Base-by-base conservation (phyloP, 2,113 vertebrate species). In the Ctenodactylus gundi region DNA sequence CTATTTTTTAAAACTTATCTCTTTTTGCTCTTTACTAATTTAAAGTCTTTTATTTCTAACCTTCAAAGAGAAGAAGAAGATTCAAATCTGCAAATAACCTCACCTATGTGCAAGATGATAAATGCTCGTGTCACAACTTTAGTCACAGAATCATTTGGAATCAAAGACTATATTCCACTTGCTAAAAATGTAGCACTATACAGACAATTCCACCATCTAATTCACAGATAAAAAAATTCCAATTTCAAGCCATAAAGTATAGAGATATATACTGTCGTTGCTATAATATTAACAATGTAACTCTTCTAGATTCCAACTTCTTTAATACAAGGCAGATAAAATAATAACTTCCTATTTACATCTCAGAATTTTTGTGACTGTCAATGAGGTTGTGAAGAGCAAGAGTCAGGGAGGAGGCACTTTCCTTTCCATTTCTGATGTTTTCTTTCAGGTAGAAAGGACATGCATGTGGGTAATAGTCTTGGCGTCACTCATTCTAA, bases 1-100 rank as follows among this genome's bases (percentile, higher is more conserved):
- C 12, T 13, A 34, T 68, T 94, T 93, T 89, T 94, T 36, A 65
- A 89, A 93, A 23, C 39, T 85, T 94, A 92, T 44, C 53, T 85
- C 3, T 7, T 76, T 62, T 91, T 88, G 23, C 53, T 53, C 10
- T 58, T 92, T 51, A 72, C 11, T 41, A 23, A 15, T 36, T 15
- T 55, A 49, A 80, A 46, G 27, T 5, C 15, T 36, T 75, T 82
- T 39, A 82, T 82, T 88, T 62, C 36, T 36, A 75, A 49, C 25
- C 1, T 49, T 82, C 36, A 58, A 70, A 80, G 13, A 73, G 64
- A 80, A 4, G 8, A 14, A 53, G 58, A 64, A 70, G 23, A 72
- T 82, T 76, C 2, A 1, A 85, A 70, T 64, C 51, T 65, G 12
- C 46, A 92, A 85, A 92, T 81, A 85, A 85, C 27, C 1, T 6